Base-by-base conservation (phyloP, 2,888 invertebrate species). In the Anthophora plumipes region DNA sequence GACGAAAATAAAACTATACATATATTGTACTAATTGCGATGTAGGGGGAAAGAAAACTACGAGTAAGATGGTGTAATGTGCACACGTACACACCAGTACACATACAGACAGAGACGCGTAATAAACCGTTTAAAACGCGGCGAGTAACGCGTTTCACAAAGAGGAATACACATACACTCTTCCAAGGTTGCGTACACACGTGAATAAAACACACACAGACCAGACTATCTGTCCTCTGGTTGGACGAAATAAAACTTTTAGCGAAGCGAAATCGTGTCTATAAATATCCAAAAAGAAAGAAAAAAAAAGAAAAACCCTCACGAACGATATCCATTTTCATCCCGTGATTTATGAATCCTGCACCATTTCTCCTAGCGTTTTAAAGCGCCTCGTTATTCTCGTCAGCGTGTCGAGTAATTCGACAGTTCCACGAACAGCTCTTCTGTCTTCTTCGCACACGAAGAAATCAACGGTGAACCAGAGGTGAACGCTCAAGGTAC, bases 201-300 rank as follows among this genome's bases (percentile, higher is more conserved):
- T 75, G 80, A 7, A 12, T 12, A 25, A 46, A 78, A 66, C 68
- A 77, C 79, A 83, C 81, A 77, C 77, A 84, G 80, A 83, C 87
- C 84, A 90, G 89, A 90, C 89, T 91, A 89, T 89, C 90, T 91
- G 90, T 85, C 77, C 88, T 60, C 84, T 31, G 85, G 87, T 57
- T 86, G 90, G 88, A 75, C 84, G 87, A 91, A 92, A 92, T 92
- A 92, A 92, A 90, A 92, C 92, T 92, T 92, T 92, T 92, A 92
- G 92, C 89, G 90, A 92, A 92, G 89, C 89, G 86, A 91, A 77
- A 68, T 77, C 59, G 68, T 75, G 63, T 73, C 68, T 71, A 39
- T 55, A 50, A 63, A 59, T 68, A 72, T 46, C 59, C n/a, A n/a
- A n/a, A n/a, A n/a, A n/a, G n/a, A n/a, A n/a, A n/a, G n/a, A n/a